Evolutionary conservation across 2,888 invertebrate species (phyloP).

Genomic region (Chymomyza fuscimana): DNA sequence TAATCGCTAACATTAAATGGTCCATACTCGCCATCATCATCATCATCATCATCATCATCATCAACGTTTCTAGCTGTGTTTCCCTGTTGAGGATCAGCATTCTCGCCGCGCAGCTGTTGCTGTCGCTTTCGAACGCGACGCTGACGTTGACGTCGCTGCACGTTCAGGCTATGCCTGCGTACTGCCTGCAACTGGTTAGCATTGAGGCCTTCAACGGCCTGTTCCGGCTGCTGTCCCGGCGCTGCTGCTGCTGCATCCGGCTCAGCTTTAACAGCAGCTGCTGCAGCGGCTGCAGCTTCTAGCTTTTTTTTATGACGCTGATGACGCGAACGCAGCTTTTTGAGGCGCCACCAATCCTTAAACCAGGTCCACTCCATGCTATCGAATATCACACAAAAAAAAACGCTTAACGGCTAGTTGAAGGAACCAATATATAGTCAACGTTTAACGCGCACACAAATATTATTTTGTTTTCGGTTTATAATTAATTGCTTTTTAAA

Average conservation of each 20-base stretch:
- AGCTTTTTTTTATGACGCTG: conserved; percentile 60
- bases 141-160: conserved; percentile 30
- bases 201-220: background rate
- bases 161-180: conserved; percentile 38
- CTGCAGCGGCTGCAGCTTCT: conserved; percentile 45
- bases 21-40: conserved; percentile 52
- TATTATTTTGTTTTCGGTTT: background rate
- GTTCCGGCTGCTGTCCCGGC: background rate
- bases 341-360: conserved; percentile 90
- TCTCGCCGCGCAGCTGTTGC: conserved; percentile 38
- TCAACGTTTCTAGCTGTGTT: background rate
- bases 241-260: background rate
- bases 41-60: conserved; percentile 26
- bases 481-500: background rate
- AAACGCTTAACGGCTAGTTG: background rate
- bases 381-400: background rate
- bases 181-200: background rate
- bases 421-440: background rate
- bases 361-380: conserved; percentile 89
- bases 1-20: conserved; percentile 54
- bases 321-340: conserved; percentile 82
- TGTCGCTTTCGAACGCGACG: conserved; percentile 42
- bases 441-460: conserved; percentile 13
- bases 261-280: conserved; percentile 10
- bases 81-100: conserved; percentile 21